phyloP scores from a whole-genome alignment of 2,113 vertebrate genomes.

The Leucosticte australis region DNA sequence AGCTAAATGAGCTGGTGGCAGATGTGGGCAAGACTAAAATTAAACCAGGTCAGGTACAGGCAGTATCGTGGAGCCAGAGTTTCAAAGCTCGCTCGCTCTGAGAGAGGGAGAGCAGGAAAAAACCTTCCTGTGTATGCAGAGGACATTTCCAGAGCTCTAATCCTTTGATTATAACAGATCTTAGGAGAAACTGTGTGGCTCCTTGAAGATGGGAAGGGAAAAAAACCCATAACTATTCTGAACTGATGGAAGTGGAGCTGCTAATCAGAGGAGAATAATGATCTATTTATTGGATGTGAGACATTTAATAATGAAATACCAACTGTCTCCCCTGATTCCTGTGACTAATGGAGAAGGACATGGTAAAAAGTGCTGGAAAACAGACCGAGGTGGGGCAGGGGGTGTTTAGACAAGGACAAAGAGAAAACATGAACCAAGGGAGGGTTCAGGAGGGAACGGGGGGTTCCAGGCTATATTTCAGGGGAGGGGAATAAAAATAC shows the following conservation, averaged over 20 bases:
- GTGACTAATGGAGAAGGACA: conserved; percentile 1
- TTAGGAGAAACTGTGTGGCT: conserved; percentile 15
- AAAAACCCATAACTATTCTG: background rate
- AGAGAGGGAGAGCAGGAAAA: background rate
- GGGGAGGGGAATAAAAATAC: background rate
- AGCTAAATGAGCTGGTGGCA: conserved; percentile 2
- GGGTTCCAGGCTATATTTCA: background rate
- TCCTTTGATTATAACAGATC: conserved; percentile 46
- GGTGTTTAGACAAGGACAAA: background rate
- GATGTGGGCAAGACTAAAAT: background rate
- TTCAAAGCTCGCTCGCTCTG: background rate
- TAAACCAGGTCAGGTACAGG: conserved; percentile 34
- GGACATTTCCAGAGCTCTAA: conserved; percentile 24
- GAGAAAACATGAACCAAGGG: background rate
- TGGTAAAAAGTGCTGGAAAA: background rate
- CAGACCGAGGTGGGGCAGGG: background rate
- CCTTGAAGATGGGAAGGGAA: background rate
- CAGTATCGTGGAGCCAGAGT: background rate
- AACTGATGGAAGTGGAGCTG: background rate
- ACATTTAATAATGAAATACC: conserved; percentile 15
- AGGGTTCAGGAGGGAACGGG: background rate
- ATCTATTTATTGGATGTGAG: conserved; percentile 34
- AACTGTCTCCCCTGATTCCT: conserved; percentile 28
- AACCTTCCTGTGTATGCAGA: background rate
- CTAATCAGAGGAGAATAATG: conserved; percentile 47